phyloP scores from a whole-genome alignment of 2,888 invertebrate species.

The Pseudanteris insignis region DNA sequence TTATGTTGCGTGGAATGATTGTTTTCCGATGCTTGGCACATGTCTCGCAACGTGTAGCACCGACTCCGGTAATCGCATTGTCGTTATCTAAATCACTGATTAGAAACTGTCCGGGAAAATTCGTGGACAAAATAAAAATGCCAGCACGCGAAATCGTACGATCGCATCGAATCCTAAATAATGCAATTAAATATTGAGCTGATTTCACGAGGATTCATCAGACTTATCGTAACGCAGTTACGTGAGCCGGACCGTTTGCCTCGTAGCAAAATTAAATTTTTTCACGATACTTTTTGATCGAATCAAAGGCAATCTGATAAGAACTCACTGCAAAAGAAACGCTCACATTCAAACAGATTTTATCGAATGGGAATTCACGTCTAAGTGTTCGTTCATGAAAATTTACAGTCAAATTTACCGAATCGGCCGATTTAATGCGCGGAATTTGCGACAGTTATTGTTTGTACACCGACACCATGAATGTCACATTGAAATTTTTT shows the following conservation, averaged over 20 bases:
- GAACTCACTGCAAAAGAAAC: constrained; percentile 12
- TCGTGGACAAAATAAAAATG: too few relatives aligned
- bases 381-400: constrained; percentile 5
- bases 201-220: constrained; percentile 11
- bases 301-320: constrained; percentile 34
- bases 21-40: constrained; percentile 2
- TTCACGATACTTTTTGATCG: constrained; percentile 31
- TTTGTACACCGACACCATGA: too few relatives aligned
- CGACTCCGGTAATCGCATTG: too few relatives aligned
- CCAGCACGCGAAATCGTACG: too few relatives aligned
- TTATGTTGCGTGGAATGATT: constrained; percentile 3
- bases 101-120: too few relatives aligned
- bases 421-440: too few relatives aligned
- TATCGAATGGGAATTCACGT: constrained; percentile 33
- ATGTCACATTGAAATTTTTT: too few relatives aligned
- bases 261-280: constrained; percentile 19
- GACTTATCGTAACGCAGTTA: constrained; percentile 15
- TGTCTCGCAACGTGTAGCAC: background rate
- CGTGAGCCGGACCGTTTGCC: constrained; percentile 7
- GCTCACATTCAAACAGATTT: constrained; percentile 30
- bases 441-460: too few relatives aligned
- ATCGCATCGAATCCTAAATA: constrained; percentile 9
- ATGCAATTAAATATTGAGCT: constrained; percentile 19
- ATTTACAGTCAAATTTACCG: too few relatives aligned
- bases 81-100: too few relatives aligned